Evolutionary conservation across 1,140 invertebrate genomes (phyloP).

Genomic region (Leptinotarsa lineolata): DNA sequence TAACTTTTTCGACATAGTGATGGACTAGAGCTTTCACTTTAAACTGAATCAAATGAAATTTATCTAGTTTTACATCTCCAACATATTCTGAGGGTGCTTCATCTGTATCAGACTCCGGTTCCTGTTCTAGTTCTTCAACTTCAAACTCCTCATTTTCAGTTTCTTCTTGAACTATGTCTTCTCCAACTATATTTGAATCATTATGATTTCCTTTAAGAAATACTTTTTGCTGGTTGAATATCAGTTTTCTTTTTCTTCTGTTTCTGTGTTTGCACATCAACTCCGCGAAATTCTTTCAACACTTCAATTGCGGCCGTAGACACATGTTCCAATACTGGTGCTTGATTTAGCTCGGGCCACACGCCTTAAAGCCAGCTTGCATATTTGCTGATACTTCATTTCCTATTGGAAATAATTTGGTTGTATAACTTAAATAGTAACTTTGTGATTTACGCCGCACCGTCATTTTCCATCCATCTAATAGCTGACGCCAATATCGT

Average conservation of each 20-base stretch:
- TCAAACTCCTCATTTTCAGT: constrained; percentile 14
- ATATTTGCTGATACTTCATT: neutral
- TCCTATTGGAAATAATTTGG: neutral
- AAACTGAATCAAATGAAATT: constrained; percentile 21
- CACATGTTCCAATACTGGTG: too few species aligned
- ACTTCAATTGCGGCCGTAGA: too few species aligned
- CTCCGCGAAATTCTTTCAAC: too few species aligned
- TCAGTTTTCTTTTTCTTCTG: too few species aligned
- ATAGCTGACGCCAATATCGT: too few species aligned
- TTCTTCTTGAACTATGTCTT: too few species aligned
- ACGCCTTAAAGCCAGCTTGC: too few species aligned
- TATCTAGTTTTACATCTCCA: constrained; percentile 23
- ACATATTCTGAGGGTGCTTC: constrained; percentile 26
- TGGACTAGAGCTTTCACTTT: constrained; percentile 23
- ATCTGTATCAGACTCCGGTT: constrained; percentile 21
- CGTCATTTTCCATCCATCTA: neutral
- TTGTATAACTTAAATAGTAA: neutral
- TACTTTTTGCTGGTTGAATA: too few species aligned
- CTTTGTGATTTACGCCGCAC: neutral
- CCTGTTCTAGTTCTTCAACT: constrained; percentile 21
- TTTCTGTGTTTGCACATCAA: too few species aligned
- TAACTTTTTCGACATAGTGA: constrained; percentile 21
- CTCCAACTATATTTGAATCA: too few species aligned
- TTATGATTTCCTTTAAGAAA: too few species aligned
- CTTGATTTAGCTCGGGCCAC: too few species aligned